phyloP scores from a whole-genome alignment of 2,888 invertebrate species.

The Rosalia funebris region DNA sequence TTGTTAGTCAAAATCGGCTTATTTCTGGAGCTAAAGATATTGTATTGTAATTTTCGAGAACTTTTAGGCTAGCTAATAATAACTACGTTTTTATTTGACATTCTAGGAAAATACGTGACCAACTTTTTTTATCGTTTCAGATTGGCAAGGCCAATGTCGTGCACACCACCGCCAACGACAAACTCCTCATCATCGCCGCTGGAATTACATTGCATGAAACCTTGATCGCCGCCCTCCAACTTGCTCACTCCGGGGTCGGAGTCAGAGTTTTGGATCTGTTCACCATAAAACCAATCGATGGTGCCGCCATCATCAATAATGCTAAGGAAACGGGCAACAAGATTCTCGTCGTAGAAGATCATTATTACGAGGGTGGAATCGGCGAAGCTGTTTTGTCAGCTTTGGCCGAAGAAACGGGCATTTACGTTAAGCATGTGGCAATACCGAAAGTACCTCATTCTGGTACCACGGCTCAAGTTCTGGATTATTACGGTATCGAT shows the following conservation, averaged over 20 bases:
- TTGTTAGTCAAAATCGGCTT: too few relatives aligned
- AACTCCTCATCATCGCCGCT: constrained; percentile 86
- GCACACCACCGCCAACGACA: constrained; percentile 76
- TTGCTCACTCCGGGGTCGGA: constrained; percentile 73
- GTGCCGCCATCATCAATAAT: constrained; percentile 73
- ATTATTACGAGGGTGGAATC: constrained; percentile 92
- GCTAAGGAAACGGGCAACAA: constrained; percentile 80
- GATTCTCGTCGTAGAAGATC: constrained; percentile 94
- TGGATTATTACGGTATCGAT: constrained; percentile 87
- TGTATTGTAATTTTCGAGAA: too few relatives aligned
- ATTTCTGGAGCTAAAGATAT: too few relatives aligned
- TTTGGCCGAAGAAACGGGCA: constrained; percentile 74
- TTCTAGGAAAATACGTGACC: too few relatives aligned
- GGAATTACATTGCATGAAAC: constrained; percentile 93
- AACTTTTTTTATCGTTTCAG: too few relatives aligned
- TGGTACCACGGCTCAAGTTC: constrained; percentile 83
- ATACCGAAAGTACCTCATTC: constrained; percentile 88
- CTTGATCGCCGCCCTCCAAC: constrained; percentile 78
- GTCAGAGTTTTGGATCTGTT: constrained; percentile 91
- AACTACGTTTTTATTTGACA: too few relatives aligned
- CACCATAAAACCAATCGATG: constrained; percentile 93
- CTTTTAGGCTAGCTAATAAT: too few relatives aligned
- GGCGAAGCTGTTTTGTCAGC: constrained; percentile 92
- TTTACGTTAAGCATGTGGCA: constrained; percentile 78
- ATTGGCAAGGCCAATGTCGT: constrained; percentile 82